These are phyloP conservation scores for Orycteropus afer DNA, from an alignment of 2,113 vertebrate species.

Conservation along the genomic window DNA sequence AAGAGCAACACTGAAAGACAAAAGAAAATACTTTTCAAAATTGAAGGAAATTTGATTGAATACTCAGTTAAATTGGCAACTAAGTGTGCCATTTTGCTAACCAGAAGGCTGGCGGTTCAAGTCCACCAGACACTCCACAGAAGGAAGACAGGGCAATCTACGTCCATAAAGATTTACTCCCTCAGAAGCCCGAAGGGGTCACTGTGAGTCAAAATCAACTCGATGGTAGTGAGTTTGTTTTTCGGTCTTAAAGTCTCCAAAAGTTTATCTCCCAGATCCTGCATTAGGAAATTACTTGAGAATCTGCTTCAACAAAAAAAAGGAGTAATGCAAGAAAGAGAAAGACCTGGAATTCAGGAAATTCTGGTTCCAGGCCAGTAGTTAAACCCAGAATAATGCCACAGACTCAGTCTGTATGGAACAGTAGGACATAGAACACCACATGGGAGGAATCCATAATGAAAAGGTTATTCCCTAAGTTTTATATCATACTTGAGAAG, in stretches of 20 bases:
- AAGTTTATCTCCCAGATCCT: not conserved
- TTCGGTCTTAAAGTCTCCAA: not conserved
- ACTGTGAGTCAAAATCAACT: no score
- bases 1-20: not conserved
- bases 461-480: not conserved
- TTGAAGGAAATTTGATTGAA: not conserved
- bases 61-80: not conserved
- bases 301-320: not conserved
- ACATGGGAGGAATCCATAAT: not conserved
- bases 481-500: not conserved
- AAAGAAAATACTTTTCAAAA: not conserved
- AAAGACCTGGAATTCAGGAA: not conserved
- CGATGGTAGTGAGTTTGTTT: no score
- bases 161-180: no score
- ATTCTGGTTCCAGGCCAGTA: not conserved
- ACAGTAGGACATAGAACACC: not conserved
- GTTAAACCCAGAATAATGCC: not conserved
- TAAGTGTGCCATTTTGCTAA: not conserved
- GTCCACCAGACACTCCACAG: no score
- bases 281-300: not conserved
- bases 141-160: no score
- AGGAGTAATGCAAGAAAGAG: not conserved
- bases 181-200: no score
- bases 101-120: no score
- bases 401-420: not conserved